Evolutionary conservation across 2,113 vertebrate species (phyloP).

Genomic region (Engystomops pustulosus): DNA sequence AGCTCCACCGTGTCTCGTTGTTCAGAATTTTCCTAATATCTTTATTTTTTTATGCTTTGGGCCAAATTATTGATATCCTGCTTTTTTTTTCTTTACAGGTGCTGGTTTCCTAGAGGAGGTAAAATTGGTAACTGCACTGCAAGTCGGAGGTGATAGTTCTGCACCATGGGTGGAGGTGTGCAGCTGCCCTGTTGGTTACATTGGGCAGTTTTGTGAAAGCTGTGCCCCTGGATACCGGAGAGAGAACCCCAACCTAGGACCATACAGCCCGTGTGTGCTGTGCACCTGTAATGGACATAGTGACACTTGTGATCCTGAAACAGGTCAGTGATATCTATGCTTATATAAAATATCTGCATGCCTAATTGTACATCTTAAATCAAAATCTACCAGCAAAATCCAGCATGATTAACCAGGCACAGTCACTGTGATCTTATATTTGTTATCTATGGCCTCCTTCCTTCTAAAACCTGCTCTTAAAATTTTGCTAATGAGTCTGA

Average conservation of each 20-base stretch:
- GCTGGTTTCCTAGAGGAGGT: slow-evolving; percentile 90
- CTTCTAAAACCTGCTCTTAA: too few relatives aligned
- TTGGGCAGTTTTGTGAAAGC: slow-evolving; percentile 91
- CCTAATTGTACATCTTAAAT: too few relatives aligned
- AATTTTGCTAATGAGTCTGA: too few relatives aligned
- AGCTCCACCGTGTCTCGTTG: too few relatives aligned
- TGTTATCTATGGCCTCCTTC: too few relatives aligned
- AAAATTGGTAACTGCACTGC: slow-evolving; percentile 82
- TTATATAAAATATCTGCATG: too few relatives aligned
- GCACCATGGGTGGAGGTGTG: slow-evolving; percentile 93
- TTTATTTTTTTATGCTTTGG: not conserved
- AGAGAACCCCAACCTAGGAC: slow-evolving; percentile 75
- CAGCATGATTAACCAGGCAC: too few relatives aligned
- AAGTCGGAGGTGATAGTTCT: slow-evolving; percentile 73
- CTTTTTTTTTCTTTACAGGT: slow-evolving; percentile 69
- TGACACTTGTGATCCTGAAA: slow-evolving; percentile 81
- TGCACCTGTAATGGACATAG: slow-evolving; percentile 92
- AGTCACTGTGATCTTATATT: too few relatives aligned
- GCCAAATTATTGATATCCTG: not conserved
- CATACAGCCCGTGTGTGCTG: slow-evolving; percentile 88
- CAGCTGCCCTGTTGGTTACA: slow-evolving; percentile 87
- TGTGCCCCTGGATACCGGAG: slow-evolving; percentile 87
- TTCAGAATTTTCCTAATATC: not conserved
- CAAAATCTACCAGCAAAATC: too few relatives aligned
- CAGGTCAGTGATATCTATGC: slow-evolving; percentile 73